Evolutionary conservation across 1,140 invertebrate species (phyloP), one percentile per base, ranked within the genome.

Genomic region (Zaprionus ornatus): DNA sequence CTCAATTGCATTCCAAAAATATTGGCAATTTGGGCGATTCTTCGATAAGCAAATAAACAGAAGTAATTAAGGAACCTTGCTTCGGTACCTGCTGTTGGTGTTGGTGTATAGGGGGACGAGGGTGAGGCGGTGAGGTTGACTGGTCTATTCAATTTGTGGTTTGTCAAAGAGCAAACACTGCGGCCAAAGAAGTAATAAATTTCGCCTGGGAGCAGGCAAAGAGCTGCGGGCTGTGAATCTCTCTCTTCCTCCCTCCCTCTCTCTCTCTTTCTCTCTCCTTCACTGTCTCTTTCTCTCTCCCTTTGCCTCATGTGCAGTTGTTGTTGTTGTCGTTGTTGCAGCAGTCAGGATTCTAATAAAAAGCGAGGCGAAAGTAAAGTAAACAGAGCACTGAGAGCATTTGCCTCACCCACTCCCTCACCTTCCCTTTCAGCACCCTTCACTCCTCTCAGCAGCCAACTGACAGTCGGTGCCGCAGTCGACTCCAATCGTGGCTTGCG

Each of bases 141-240:
- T 52, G 45, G 60, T 71, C 60, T 64, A 71, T 71, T 75, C 67
- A 75, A 75, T 75, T 71, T 42, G 71, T 64, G 73, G 70, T 66
- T 70, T 69, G 59, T 78, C 76, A 78, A 78, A 75, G 76, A 59
- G 65, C 60, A 60, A 56, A 59, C 59, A 67, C 62, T 57, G 64
- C 55, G 75, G 70, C 54, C 63, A 74, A 74, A 69, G 64, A 77
- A 78, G 65, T 67, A 78, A 78, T 70, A 70, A 70, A 75, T 75
- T 65, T 70, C 15, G 61, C 54, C 66, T 65, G 54, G 48, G 17
- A 65, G 66, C 67, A 29, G 66, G 65, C 56, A 66, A 56, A 78
- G 10, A 2, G 37, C 27, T 25, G 32, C 37, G 4, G 37, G 37
- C 40, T 25, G 48, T 13, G 27, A 23, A 5, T 52, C 21, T 15